Conservation (phyloP, 2,797 vertebrate species). For the Enteromius afrohamiltoni region DNA sequence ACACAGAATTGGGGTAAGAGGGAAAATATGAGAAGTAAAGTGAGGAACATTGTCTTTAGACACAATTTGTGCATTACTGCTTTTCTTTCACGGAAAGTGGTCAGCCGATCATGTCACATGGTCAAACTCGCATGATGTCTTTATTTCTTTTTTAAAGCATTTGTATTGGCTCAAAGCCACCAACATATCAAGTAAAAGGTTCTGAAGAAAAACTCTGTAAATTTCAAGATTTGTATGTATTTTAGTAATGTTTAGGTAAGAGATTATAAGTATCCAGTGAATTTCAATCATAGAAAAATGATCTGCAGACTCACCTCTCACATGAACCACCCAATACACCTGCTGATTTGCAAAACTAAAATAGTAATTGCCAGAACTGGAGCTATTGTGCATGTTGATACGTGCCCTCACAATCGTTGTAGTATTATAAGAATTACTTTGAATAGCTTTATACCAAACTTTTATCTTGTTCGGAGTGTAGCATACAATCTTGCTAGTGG, state of each 20-base stretch:
- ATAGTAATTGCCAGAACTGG: conserved; percentile 70
- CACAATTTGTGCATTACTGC: not conserved
- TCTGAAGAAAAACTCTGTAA: not conserved
- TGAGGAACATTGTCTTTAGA: not conserved
- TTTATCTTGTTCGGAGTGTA: rapidly evolving
- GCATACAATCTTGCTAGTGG: not conserved
- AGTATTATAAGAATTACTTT: rapidly evolving
- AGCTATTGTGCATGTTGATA: conserved; percentile 46
- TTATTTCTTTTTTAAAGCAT: not conserved
- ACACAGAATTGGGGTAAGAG: not conserved
- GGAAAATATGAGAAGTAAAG: not conserved
- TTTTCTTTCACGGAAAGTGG: conserved; percentile 50
- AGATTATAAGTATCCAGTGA: not conserved
- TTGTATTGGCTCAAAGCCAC: not conserved
- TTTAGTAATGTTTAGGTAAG: not conserved
- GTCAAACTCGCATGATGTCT: conserved; percentile 11
- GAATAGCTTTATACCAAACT: rapidly evolving
- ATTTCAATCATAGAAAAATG: not conserved
- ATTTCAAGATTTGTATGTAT: not conserved
- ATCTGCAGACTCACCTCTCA: conserved; percentile 70
- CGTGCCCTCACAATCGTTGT: rapidly evolving
- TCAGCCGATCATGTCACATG: conserved; percentile 42
- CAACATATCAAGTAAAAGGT: too few relatives aligned
- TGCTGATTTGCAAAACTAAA: conserved; percentile 46
- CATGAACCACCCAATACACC: conserved; percentile 66